phyloP scores from a whole-genome alignment of 2,888 invertebrate species.

The Hypena proboscidalis region DNA sequence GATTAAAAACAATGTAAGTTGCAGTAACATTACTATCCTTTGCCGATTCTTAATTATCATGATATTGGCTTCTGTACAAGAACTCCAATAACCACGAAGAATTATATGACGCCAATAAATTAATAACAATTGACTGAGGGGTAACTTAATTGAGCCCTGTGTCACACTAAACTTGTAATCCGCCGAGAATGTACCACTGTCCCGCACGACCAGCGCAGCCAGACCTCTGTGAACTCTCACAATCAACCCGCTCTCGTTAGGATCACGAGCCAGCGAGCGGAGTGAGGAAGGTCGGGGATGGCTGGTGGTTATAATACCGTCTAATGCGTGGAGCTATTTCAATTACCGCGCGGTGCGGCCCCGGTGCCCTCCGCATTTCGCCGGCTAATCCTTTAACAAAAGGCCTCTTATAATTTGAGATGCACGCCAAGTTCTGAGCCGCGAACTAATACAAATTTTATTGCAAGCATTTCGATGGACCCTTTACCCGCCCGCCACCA shows the following conservation, averaged over 20 bases:
- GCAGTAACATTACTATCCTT: too few relatives aligned
- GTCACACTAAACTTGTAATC: slow-evolving; percentile 65
- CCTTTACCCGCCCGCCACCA: too few relatives aligned
- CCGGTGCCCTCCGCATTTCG: slow-evolving; percentile 52
- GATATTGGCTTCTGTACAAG: too few relatives aligned
- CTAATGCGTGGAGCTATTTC: slow-evolving; percentile 66
- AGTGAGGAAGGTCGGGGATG: slow-evolving; percentile 13
- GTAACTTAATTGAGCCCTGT: slow-evolving; percentile 60
- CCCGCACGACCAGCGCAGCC: slow-evolving; percentile 20
- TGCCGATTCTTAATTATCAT: too few relatives aligned
- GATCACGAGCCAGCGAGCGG: slow-evolving; percentile 8
- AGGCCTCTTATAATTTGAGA: slow-evolving; percentile 58
- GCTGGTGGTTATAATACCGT: slow-evolving; percentile 42
- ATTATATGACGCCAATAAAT: slow-evolving; percentile 62
- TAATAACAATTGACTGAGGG: slow-evolving; percentile 68
- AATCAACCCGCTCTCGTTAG: slow-evolving; percentile 9
- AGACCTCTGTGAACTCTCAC: slow-evolving; percentile 26
- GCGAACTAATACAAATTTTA: slow-evolving; percentile 67
- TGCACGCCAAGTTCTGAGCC: slow-evolving; percentile 48
- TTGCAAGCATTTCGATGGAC: slow-evolving; percentile 56
- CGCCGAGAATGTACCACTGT: slow-evolving; percentile 56
- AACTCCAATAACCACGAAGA: too few relatives aligned
- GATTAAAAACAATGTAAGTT: too few relatives aligned
- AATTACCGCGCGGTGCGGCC: slow-evolving; percentile 53
- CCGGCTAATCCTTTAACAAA: slow-evolving; percentile 69